Conservation (phyloP, 2,888 invertebrate species). For the Anoplius nigerrimus region DNA sequence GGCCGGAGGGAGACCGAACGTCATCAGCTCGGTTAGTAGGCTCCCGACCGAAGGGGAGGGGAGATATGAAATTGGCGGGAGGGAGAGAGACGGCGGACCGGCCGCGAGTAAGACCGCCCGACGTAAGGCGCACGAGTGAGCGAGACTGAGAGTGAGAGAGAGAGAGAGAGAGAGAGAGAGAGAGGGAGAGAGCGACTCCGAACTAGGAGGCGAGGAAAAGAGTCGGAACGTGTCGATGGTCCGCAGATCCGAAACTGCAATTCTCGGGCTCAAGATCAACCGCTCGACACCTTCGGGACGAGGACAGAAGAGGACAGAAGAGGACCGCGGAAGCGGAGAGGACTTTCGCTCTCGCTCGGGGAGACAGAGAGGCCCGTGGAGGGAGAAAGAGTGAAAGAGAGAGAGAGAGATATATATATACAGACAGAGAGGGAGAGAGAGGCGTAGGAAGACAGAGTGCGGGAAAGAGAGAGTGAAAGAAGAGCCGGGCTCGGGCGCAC, state of each 20-base stretch:
- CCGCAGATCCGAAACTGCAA: no score
- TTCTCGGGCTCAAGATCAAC: no score
- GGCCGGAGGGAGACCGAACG: constrained; percentile 53
- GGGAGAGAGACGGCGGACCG: constrained; percentile 38
- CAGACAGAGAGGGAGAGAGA: neutral
- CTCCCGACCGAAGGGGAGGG: constrained; percentile 9
- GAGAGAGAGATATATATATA: neutral
- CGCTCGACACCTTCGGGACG: no score
- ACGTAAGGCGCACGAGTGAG: no score
- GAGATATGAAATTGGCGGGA: constrained; percentile 29
- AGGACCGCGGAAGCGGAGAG: constrained; percentile 22
- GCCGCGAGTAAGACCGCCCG: no score
- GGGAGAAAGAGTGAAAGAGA: no score
- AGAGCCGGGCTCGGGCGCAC: constrained; percentile 38
- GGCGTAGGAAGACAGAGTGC: neutral
- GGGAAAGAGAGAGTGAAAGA: constrained; percentile 7
- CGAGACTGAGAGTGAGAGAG: constrained; percentile 1
- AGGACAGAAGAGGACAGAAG: constrained; percentile 1
- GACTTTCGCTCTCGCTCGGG: no score
- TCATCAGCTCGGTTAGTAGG: constrained; percentile 67
- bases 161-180: neutral
- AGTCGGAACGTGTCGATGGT: no score
- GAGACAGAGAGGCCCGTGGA: neutral
- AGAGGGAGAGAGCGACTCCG: no score
- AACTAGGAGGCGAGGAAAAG: no score